These are phyloP conservation scores for Epinotia demarniana DNA, from an alignment of 2,888 invertebrate species.

Conservation along the genomic window DNA sequence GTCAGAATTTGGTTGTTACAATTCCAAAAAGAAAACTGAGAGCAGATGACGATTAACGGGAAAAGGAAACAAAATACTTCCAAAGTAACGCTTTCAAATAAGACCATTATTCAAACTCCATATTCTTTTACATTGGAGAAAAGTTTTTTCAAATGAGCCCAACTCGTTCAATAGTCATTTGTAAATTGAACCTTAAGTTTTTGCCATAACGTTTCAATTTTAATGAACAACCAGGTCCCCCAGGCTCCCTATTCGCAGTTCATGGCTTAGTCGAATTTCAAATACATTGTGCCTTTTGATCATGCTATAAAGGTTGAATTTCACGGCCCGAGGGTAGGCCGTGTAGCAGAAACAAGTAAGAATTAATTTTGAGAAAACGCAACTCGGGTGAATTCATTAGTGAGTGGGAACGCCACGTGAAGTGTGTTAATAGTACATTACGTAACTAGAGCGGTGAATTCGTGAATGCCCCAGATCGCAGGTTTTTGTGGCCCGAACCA, in stretches of 20 bases:
- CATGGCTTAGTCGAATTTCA: slow-evolving; percentile 35
- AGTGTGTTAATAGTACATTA: too few species aligned
- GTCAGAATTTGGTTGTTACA: background rate
- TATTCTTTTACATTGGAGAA: slow-evolving; percentile 24
- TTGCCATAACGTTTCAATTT: background rate
- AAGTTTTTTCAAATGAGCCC: background rate
- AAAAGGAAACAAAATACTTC: slow-evolving; percentile 12
- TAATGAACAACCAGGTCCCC: background rate
- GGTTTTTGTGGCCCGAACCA: too few species aligned
- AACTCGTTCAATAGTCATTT: background rate
- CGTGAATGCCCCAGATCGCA: too few species aligned
- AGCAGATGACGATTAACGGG: slow-evolving; percentile 12
- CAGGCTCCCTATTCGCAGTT: slow-evolving; percentile 13
- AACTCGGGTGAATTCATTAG: background rate
- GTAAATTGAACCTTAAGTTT: background rate
- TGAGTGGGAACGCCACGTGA: background rate
- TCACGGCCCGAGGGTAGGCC: slow-evolving; percentile 5
- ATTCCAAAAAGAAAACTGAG: background rate
- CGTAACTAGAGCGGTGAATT: too few species aligned
- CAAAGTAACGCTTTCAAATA: slow-evolving; percentile 33
- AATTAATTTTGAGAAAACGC: background rate
- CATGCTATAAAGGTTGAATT: slow-evolving; percentile 38
- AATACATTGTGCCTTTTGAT: slow-evolving; percentile 43
- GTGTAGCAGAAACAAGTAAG: slow-evolving; percentile 7
- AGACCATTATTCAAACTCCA: slow-evolving; percentile 41